phyloP scores from a whole-genome alignment of 2,113 vertebrate species.

The Cavia aperea region DNA sequence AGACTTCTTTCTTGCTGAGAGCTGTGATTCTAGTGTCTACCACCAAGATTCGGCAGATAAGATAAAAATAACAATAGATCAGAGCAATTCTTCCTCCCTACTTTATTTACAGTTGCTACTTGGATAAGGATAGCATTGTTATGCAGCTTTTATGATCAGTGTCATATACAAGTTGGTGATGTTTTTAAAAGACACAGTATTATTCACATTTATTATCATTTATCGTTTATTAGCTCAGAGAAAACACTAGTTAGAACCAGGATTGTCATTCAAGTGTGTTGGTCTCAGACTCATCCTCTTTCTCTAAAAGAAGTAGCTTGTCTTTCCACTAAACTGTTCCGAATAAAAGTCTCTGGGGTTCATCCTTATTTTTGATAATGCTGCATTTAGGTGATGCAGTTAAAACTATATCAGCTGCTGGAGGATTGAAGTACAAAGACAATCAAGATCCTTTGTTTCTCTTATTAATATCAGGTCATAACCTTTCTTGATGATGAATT shows the following conservation, averaged over 20 bases:
- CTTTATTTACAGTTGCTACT: background rate
- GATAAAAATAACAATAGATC: background rate
- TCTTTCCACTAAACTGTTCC: background rate
- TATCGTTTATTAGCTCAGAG: background rate
- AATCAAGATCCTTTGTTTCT: constrained; percentile 22
- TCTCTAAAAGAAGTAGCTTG: background rate
- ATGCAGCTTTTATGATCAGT: background rate
- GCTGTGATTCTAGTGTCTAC: background rate
- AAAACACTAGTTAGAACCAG: background rate
- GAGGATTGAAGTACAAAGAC: constrained; percentile 26
- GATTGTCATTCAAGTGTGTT: background rate
- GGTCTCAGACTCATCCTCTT: background rate
- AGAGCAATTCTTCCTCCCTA: background rate
- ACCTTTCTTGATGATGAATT: constrained; percentile 18
- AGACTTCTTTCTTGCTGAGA: background rate
- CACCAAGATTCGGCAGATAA: no score
- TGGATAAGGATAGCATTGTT: background rate
- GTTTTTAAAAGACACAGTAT: background rate
- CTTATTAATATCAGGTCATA: constrained; percentile 34
- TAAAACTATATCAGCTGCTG: constrained; percentile 43
- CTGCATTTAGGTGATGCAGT: constrained; percentile 7
- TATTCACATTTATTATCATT: background rate
- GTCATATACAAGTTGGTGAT: background rate
- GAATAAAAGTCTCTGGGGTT: constrained; percentile 21
- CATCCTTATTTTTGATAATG: constrained; percentile 35